Evolutionary conservation across 2,888 invertebrate genomes (phyloP).

Genomic region (Ormia ochracea): DNA sequence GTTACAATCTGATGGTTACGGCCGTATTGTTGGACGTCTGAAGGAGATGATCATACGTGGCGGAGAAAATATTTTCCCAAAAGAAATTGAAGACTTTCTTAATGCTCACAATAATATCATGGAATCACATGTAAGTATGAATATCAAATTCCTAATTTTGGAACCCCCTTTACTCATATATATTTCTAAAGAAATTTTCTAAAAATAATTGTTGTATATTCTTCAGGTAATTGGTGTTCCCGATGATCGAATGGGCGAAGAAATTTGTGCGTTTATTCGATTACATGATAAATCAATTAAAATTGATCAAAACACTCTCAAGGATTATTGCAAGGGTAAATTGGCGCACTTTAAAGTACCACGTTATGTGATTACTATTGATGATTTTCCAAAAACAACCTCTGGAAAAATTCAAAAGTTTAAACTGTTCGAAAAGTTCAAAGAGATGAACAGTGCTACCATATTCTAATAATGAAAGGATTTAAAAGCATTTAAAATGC

Average conservation of each 20-base stretch:
- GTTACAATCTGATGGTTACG: constrained; percentile 82
- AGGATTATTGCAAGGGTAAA: constrained; percentile 81
- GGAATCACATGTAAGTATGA: constrained; percentile 81
- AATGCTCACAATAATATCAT: constrained; percentile 83
- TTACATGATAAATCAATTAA: constrained; percentile 75
- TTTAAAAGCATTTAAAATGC: too few species aligned
- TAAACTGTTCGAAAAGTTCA: constrained; percentile 76
- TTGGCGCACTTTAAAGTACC: constrained; percentile 89
- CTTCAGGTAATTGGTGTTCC: constrained; percentile 82
- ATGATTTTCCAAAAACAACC: constrained; percentile 85
- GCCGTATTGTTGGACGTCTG: constrained; percentile 82
- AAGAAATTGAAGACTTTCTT: constrained; percentile 86
- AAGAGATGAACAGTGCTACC: constrained; percentile 12
- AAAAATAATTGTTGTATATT: constrained; percentile 44
- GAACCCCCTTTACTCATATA: too few species aligned
- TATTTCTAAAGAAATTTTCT: neutral
- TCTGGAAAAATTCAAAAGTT: constrained; percentile 89
- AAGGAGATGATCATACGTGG: constrained; percentile 88
- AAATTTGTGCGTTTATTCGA: constrained; percentile 82
- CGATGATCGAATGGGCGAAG: constrained; percentile 85
- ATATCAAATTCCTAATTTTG: too few species aligned
- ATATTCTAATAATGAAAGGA: too few species aligned
- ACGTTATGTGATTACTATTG: constrained; percentile 81
- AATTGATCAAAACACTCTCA: constrained; percentile 79
- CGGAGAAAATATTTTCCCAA: constrained; percentile 89